Conservation (phyloP, 1,140 invertebrate genomes). For the Saccostrea echinata region DNA sequence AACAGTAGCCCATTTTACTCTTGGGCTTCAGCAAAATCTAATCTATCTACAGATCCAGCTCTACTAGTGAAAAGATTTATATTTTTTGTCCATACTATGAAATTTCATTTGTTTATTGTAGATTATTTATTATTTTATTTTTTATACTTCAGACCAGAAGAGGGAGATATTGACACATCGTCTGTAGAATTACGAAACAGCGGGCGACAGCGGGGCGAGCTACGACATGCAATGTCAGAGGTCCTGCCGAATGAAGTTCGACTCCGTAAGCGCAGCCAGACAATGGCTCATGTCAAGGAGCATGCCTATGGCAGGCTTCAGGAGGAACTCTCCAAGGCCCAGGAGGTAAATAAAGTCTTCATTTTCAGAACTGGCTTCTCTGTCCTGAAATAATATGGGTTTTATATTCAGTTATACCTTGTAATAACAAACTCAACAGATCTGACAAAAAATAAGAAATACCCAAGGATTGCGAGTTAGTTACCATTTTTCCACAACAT, state of each 20-base stretch:
- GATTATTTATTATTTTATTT: neutral
- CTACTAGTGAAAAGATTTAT: too few species aligned
- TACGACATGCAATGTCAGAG: conserved; percentile 73
- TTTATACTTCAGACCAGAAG: conserved; percentile 10
- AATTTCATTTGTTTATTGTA: too few species aligned
- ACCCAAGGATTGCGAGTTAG: too few species aligned
- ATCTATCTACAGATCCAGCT: too few species aligned
- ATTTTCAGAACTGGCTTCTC: neutral
- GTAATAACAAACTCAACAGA: too few species aligned
- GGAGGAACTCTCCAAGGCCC: conserved; percentile 85
- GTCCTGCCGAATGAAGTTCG: conserved; percentile 61
- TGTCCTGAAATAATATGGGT: too few species aligned
- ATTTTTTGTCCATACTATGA: too few species aligned
- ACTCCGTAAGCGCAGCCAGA: conserved; percentile 68
- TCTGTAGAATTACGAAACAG: neutral
- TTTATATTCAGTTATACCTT: too few species aligned
- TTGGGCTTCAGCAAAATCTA: too few species aligned
- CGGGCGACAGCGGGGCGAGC: conserved; percentile 21
- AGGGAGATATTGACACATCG: conserved; percentile 1
- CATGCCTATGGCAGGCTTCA: conserved; percentile 84
- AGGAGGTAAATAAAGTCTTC: conserved; percentile 79
- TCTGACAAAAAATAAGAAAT: too few species aligned
- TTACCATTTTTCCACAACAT: too few species aligned
- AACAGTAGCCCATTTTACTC: too few species aligned
- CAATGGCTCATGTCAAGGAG: conserved; percentile 84